These are phyloP conservation scores for Beroe forskalii DNA, from an alignment of 37 sponge, comb jelly and placozoan species.

Conservation along the genomic window DNA sequence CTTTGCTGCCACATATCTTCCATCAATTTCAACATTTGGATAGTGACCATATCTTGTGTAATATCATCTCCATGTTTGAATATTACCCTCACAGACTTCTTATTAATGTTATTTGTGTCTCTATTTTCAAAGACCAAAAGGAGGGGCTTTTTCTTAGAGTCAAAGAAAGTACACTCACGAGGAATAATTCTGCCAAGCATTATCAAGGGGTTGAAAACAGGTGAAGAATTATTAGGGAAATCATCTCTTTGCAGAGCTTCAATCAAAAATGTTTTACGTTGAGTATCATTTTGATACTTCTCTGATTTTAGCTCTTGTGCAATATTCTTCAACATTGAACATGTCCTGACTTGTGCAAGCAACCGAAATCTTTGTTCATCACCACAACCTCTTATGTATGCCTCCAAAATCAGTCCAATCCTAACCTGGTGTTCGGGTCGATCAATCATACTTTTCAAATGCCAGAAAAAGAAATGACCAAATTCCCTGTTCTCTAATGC, in stretches of 20 bases:
- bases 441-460: conserved; percentile 85
- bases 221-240: conserved; percentile 11
- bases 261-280: conserved; percentile 14
- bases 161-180: conserved; percentile 82
- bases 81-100: conserved; percentile 70
- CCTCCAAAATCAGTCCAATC: conserved; percentile 91
- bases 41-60: conserved; percentile 93
- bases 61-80: conserved; percentile 99
- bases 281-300: conserved; percentile 53
- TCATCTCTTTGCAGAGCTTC: conserved; percentile 10
- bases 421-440: conserved; percentile 74
- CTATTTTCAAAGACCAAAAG: conserved; percentile 86
- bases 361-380: conserved; percentile 42
- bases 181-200: conserved; percentile 48
- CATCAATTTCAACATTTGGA: conserved; percentile 95
- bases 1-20: conserved; percentile 94
- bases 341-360: conserved; percentile 14
- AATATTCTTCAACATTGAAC: conserved; percentile 2
- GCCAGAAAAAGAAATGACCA: conserved; percentile 98
- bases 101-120: conserved; percentile 63
- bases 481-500: conserved; percentile 88
- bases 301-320: conserved; percentile 42
- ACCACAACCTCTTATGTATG: conserved; percentile 76
- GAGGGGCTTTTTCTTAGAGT: conserved; percentile 96
- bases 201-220: conserved; percentile 27